These are phyloP conservation scores for Prunella fulvescens DNA, from an alignment of 2,113 vertebrate genomes.

Conservation along the genomic window DNA sequence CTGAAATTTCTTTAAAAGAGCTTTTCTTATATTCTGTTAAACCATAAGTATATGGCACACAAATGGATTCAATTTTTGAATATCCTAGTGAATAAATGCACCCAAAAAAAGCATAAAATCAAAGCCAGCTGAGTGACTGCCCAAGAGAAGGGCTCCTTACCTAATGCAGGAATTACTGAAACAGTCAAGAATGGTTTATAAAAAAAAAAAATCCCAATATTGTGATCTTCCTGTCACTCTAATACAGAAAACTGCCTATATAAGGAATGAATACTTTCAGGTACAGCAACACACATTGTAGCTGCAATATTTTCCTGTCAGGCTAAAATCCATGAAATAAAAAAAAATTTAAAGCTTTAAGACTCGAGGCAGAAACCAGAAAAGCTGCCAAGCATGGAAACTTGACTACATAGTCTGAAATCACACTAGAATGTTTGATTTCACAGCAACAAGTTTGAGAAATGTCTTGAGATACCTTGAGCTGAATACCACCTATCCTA, in stretches of 20 bases:
- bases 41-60: rapidly evolving
- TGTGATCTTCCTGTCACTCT: neutral
- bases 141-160: neutral
- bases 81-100: neutral
- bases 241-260: neutral
- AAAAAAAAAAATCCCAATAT: neutral
- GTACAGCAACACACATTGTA: neutral
- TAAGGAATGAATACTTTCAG: neutral
- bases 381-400: neutral
- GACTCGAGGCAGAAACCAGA: neutral
- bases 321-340: neutral
- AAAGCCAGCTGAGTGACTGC: neutral
- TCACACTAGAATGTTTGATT: neutral
- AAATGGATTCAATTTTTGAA: neutral
- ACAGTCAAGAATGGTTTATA: neutral
- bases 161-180: rapidly evolving
- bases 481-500: neutral
- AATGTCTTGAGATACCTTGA: neutral
- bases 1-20: neutral
- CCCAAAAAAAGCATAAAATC: neutral
- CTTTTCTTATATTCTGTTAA: neutral
- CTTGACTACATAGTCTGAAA: neutral
- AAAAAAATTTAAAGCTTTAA: neutral
- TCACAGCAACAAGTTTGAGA: neutral
- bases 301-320: neutral